Base-by-base conservation (phyloP, 30 jellyfish, hydroid and myxozoan genomes). In the Pelagia noctiluca region DNA sequence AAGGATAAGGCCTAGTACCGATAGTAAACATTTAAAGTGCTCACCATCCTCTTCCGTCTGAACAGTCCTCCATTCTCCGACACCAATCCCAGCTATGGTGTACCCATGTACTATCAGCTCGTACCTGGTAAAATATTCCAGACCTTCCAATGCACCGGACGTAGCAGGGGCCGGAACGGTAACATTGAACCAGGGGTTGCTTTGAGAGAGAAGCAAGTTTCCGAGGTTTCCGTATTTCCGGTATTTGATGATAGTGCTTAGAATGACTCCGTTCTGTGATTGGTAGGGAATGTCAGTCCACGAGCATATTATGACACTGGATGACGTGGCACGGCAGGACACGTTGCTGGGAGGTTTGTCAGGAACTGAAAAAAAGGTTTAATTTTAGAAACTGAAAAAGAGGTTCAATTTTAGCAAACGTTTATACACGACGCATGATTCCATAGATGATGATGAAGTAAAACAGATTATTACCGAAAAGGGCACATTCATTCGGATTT, bases 41-140 rank as follows among this genome's bases (percentile, higher is more conserved):
- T 1, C 38, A 81, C 91, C 91, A 34, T 81, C 91, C 31, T 81
- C 91, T 28, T 81, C 91, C 13, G 91, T 81, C 37, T 81, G 23
- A 37, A 81, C 36, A 2, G 91, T 81, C n/a, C 42, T 22, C 91
- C 91, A 81, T 10, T 48, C 60, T 33, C 52, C 84, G 2, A 84
- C 49, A 5, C 91, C 91, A 37, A 63, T 78, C 32, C 91, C 91
- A 0, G 82, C 78, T 2, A 11, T 49, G 11, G 91, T 81, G 3
- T 33, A 23, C 10, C 84, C 91, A 53, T 70, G 62, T 0, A 81
- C 68, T 50, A 65, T 42, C 31, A 81, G n/a, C 66, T 81, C 91
- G 48, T 81, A 81, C 46, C 91, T 49, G 3, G 91, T 65, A 19
- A 63, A 81, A 32, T 74, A 80, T 49, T 49, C n/a, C 37, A 81